Evolutionary conservation across 2,113 vertebrate species (phyloP), one percentile per base, ranked within the genome.

Genomic region (Solenodon paradoxus): DNA sequence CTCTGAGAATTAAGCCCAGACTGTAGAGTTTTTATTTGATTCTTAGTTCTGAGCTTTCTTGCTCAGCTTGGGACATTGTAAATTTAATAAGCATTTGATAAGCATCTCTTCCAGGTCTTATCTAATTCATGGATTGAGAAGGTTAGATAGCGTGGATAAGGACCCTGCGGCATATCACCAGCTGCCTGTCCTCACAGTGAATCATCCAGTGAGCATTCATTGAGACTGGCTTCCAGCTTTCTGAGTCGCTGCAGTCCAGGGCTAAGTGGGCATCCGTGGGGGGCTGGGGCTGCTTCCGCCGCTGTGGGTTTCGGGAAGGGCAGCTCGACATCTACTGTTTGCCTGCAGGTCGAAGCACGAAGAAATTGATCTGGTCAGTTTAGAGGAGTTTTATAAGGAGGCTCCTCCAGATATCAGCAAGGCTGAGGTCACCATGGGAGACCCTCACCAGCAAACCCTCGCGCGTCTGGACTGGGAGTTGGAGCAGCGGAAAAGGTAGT

Each of bases 401-500:
- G 99, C 99, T 0, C 99, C 99, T 4, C 26, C 97, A 0, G 99
- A 99, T 16, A 99, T 99, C 95, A 99, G 99, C 96, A 99, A 99
- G 7, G 98, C 98, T 5, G 98, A 98, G 0, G 96, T 99, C 96
- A 99, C 99, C 28, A 98, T 98, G 85, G 98, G 87, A 0, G 99
- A 99, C 96, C 98, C 99, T n/a, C 99, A 99, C 97, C 99, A 99
- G 96, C 99, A 99, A 96, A 99, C 99, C 2, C 98, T 99, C 84
- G 99, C 99, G 1, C 99, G 99, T n/a, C 98, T 99, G 55, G 99
- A 99, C 98, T 99, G 99, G 99, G 99, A 99, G 97, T 98, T 99
- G 90, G 99, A 99, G 96, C 99, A 99, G 97, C 99, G 99, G 92
- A 99, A 99, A 97, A 99, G 99, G 99, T 99, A 82, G 38, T 0